These are phyloP conservation scores for Lagocephalus sceleratus DNA, from an alignment of 2,797 vertebrate species.

Conservation along the genomic window DNA sequence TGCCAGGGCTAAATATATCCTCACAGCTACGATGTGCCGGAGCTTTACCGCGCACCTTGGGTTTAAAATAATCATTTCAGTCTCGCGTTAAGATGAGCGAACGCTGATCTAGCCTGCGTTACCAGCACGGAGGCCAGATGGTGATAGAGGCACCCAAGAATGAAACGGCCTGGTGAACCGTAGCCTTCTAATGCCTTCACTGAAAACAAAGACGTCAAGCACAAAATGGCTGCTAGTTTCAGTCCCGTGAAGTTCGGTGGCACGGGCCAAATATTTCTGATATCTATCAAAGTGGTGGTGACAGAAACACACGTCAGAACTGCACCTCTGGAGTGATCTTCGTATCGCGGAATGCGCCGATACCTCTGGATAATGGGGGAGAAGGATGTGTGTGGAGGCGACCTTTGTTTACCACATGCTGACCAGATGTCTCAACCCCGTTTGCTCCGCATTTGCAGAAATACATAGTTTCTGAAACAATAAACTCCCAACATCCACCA, in stretches of 20 bases:
- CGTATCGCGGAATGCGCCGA: constrained; percentile 6
- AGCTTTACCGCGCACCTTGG: constrained; percentile 11
- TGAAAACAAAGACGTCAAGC: too few species aligned
- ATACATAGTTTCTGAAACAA: constrained; percentile 41
- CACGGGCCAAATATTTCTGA: too few species aligned
- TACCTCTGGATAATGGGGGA: constrained; percentile 8
- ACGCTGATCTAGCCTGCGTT: too few species aligned
- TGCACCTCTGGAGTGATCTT: background rate
- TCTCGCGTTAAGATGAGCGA: too few species aligned
- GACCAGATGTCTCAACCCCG: constrained; percentile 57
- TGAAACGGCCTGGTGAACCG: too few species aligned
- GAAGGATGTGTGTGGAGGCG: constrained; percentile 14
- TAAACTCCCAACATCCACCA: constrained; percentile 39
- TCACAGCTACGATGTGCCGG: constrained; percentile 19
- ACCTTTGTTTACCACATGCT: constrained; percentile 37
- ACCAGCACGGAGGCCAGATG: too few species aligned
- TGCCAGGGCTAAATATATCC: constrained; percentile 46
- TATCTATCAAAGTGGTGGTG: too few species aligned
- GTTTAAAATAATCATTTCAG: background rate
- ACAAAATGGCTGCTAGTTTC: too few species aligned
- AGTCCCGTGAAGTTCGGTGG: too few species aligned
- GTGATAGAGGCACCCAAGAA: too few species aligned
- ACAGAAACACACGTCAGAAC: too few species aligned
- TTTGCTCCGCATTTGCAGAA: constrained; percentile 32
- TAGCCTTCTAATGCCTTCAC: too few species aligned